Base-by-base conservation (phyloP, 2,113 vertebrate species). In the Calonectris borealis region DNA sequence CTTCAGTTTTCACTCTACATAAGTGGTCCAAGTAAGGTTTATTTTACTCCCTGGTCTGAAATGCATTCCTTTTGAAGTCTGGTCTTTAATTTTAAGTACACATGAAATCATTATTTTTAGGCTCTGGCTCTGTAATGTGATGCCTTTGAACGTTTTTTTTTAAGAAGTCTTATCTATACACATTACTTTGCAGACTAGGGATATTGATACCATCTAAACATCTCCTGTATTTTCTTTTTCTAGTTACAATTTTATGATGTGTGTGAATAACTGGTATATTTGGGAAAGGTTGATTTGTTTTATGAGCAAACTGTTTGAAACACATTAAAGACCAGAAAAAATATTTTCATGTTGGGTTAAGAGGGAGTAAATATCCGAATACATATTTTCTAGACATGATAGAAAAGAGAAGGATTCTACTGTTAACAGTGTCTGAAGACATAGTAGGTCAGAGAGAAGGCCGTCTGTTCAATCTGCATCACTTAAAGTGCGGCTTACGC, bases 1-100 rank as follows among this genome's bases (percentile, higher is more conserved):
- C 36, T 85, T 87, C 38, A 71, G 57, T 70, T 90, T 71, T 94
- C 58, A 32, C 8, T 73, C 57, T 80, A 8, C 10, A 2, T 38
- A 80, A 66, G 42, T 66, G 72, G 38, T 79, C 61, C 54, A 77
- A 44, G 82, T 72, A 52, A 77, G 36, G 62, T 72, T 75, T 73
- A 49, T 88, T 93, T 93, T 20, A 44, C 14, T 93, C 42, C 29
- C 11, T 91, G 51, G 10, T 70, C 72, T 92, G 51, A 83, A 62
- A 49, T 71, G 20, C 27, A 16, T 83, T 86, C 34, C 72, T 86
- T 91, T 81, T 96, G 83, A 94, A 94, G 71, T 95, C 48, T 94
- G 24, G 27, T 73, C 57, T 85, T 88, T 83, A 80, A 76, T 90
- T 79, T 82, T 71, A 82, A 71, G 55, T 96, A 49, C 26, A 7